Evolutionary conservation across 2,888 invertebrate genomes (phyloP).

Genomic region (Caenorhabditis sp.): DNA sequence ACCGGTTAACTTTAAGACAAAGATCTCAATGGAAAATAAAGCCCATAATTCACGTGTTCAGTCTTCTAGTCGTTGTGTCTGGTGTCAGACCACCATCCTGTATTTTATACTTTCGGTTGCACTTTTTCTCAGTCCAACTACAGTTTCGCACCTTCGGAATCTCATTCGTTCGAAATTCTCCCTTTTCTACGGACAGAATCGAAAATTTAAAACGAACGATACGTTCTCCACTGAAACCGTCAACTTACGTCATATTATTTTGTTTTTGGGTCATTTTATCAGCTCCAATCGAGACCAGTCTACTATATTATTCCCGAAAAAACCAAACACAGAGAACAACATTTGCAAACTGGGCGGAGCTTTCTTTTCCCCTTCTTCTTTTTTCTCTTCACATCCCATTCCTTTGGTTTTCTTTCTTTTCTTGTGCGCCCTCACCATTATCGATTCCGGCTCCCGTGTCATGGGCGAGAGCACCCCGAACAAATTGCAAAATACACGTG

Average conservation of each 20-base stretch:
- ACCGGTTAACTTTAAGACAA: slow-evolving; percentile 8
- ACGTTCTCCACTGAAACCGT: background rate
- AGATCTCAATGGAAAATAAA: background rate
- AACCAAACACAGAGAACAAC: slow-evolving; percentile 31
- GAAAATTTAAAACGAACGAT: background rate
- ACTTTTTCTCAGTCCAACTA: slow-evolving; percentile 29
- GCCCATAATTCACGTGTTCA: slow-evolving; percentile 1
- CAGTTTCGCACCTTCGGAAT: background rate
- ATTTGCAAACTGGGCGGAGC: slow-evolving; percentile 25
- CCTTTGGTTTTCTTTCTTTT: slow-evolving; percentile 12
- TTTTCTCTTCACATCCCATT: slow-evolving; percentile 38
- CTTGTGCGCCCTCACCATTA: slow-evolving; percentile 13
- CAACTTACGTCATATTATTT: background rate
- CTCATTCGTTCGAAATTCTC: background rate
- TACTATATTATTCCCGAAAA: slow-evolving; percentile 32
- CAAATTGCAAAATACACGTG: background rate
- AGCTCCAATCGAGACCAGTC: background rate
- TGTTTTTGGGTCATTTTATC: slow-evolving; percentile 6
- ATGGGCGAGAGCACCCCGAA: no score
- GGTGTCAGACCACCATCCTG: slow-evolving; percentile 39
- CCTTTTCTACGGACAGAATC: background rate
- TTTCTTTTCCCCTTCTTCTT: slow-evolving; percentile 2
- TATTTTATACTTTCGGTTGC: background rate
- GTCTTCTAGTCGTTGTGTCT: slow-evolving; percentile 4
- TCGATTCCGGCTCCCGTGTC: slow-evolving; percentile 22